Evolutionary conservation across 2,797 vertebrate genomes (phyloP).

Genomic region (Galagoides demidoff): DNA sequence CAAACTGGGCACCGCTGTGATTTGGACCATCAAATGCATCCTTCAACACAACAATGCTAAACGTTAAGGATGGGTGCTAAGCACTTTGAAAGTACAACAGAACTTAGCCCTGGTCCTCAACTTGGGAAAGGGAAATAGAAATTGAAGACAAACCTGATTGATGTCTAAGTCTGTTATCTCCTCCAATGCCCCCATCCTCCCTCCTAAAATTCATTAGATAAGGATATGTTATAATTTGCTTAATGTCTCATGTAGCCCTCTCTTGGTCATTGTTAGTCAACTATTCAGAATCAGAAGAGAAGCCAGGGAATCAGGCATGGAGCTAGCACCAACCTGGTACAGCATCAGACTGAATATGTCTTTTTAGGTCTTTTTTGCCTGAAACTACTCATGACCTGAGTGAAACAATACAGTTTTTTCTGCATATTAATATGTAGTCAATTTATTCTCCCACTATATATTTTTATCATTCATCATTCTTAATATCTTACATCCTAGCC

Average conservation of each 20-base stretch:
- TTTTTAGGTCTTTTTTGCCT: background rate
- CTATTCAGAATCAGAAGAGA: background rate
- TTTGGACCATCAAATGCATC: background rate
- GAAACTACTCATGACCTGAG: background rate
- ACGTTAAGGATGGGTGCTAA: background rate
- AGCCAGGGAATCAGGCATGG: background rate
- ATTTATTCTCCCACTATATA: background rate
- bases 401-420: background rate
- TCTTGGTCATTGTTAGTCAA: background rate
- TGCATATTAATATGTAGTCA: background rate
- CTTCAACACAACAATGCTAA: background rate
- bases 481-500: background rate
- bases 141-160: background rate
- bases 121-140: background rate
- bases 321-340: background rate
- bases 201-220: background rate
- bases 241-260: background rate
- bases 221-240: background rate
- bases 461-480: background rate
- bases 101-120: too few species aligned
- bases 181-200: background rate
- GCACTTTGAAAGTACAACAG: background rate
- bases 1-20: too few species aligned
- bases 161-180: background rate
- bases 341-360: background rate